Percentiles rank a stretch among this genome's conserved stretches.
Conservation (phyloP, 2,888 invertebrate genomes). For the Caenorhabditis panamensis region DNA sequence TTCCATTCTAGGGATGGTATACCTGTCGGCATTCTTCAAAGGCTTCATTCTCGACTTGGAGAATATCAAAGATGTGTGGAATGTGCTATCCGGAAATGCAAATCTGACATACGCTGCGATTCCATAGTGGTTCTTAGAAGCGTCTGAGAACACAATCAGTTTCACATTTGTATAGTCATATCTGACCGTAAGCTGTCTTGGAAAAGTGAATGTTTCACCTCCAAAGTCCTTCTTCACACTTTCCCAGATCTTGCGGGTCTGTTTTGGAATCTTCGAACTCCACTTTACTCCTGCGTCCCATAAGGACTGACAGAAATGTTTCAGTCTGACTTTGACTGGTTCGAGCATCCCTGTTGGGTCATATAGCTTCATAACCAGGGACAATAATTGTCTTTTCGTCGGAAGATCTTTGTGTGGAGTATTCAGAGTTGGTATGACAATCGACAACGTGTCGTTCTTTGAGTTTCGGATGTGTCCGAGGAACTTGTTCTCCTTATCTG, state of each 20-base stretch:
- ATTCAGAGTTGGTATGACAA: not conserved
- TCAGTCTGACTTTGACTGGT: slow-evolving; percentile 34
- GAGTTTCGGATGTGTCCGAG: slow-evolving; percentile 1
- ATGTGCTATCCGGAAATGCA: not conserved
- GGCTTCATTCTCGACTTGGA: not conserved
- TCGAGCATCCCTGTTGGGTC: slow-evolving; percentile 37
- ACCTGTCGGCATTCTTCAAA: not conserved
- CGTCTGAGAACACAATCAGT: slow-evolving; percentile 10
- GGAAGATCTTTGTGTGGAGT: not conserved
- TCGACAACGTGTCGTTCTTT: not conserved
- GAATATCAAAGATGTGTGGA: not conserved
- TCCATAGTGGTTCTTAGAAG: slow-evolving; percentile 5
- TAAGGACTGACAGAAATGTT: slow-evolving; percentile 31
- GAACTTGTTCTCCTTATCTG: slow-evolving; percentile 15
- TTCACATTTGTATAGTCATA: not conserved
- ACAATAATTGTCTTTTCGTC: slow-evolving; percentile 24
- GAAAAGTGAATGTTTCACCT: not conserved
- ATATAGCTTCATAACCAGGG: slow-evolving; percentile 10
- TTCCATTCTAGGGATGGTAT: slow-evolving; percentile 13
- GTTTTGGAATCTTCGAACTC: slow-evolving; percentile 55
- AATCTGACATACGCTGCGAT: slow-evolving; percentile 2
- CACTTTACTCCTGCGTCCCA: slow-evolving; percentile 10
- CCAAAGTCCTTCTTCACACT: not conserved
- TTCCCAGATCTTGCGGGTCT: not conserved
- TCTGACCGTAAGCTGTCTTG: not conserved